phyloP scores from a whole-genome alignment of 1,140 invertebrate genomes.

The Elymnias hypermnestra region DNA sequence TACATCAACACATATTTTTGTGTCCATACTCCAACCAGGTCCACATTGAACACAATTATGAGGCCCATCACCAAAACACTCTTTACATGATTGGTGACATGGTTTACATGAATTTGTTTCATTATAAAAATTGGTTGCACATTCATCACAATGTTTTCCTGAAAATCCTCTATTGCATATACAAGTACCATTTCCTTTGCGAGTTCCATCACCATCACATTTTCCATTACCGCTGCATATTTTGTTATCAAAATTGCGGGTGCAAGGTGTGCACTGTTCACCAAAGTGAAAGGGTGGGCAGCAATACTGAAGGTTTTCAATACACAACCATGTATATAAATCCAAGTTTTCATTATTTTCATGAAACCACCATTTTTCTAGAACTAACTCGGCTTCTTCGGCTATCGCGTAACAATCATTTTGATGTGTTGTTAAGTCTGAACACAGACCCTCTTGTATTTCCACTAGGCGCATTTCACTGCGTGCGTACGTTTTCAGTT shows the following conservation, averaged over 20 bases:
- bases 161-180: slow-evolving; percentile 79
- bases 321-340: slow-evolving; percentile 89
- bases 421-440: slow-evolving; percentile 62
- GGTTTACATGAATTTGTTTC: slow-evolving; percentile 83
- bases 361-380: slow-evolving; percentile 95
- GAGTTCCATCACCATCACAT: slow-evolving; percentile 95
- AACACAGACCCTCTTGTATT: slow-evolving; percentile 92
- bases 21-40: slow-evolving; percentile 85
- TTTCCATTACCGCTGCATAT: slow-evolving; percentile 91
- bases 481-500: slow-evolving; percentile 89
- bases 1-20: slow-evolving; percentile 90
- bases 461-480: slow-evolving; percentile 96
- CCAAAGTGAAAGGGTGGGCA: slow-evolving; percentile 93
- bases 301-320: slow-evolving; percentile 87
- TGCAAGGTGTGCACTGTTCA: slow-evolving; percentile 87
- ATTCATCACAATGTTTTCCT: slow-evolving; percentile 88
- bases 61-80: slow-evolving; percentile 86
- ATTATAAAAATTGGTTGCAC: slow-evolving; percentile 86
- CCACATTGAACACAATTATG: slow-evolving; percentile 90
- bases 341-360: slow-evolving; percentile 80
- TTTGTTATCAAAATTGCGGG: slow-evolving; percentile 82
- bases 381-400: slow-evolving; percentile 87
- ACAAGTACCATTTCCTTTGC: slow-evolving; percentile 89
- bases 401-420: slow-evolving; percentile 91
- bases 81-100: slow-evolving; percentile 91